Percentiles rank a stretch among this genome's conserved stretches.
These are phyloP conservation scores for Bradypus variegatus DNA, from an alignment of 2,797 vertebrate genomes.

Conservation along the genomic window DNA sequence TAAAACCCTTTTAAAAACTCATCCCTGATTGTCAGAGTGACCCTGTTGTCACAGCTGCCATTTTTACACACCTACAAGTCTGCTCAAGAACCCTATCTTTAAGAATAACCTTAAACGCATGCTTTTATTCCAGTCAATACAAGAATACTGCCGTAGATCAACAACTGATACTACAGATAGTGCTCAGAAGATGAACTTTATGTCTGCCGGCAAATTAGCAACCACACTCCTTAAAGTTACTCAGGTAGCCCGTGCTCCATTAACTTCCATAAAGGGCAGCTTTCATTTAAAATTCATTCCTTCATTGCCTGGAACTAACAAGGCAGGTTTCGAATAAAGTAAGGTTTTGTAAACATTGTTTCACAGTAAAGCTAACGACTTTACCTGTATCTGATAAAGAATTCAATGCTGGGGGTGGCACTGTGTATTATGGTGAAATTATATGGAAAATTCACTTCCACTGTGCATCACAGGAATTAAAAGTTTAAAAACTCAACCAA, in stretches of 20 bases:
- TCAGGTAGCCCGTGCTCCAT: background rate
- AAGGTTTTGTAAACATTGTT: slow-evolving; percentile 2
- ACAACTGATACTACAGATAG: background rate
- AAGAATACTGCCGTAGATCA: background rate
- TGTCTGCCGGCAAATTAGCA: background rate
- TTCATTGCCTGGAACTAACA: background rate
- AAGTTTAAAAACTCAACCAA: slow-evolving; percentile 12
- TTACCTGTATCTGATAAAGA: background rate
- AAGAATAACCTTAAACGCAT: background rate
- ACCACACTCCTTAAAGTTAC: background rate
- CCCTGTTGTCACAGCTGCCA: background rate
- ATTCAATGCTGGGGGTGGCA: background rate
- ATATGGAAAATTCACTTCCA: background rate
- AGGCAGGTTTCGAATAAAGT: background rate
- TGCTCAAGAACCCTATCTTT: background rate
- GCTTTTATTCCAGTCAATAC: slow-evolving; percentile 8
- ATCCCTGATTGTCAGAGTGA: background rate
- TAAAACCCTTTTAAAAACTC: background rate
- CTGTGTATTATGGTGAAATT: background rate
- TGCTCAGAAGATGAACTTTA: slow-evolving; percentile 16
- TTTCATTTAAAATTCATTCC: background rate
- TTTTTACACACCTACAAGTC: background rate
- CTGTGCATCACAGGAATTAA: background rate
- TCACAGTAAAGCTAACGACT: background rate
- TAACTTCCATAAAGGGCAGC: background rate